phyloP scores from a whole-genome alignment of 2,888 invertebrate genomes.

The Ormyrus labotus region DNA sequence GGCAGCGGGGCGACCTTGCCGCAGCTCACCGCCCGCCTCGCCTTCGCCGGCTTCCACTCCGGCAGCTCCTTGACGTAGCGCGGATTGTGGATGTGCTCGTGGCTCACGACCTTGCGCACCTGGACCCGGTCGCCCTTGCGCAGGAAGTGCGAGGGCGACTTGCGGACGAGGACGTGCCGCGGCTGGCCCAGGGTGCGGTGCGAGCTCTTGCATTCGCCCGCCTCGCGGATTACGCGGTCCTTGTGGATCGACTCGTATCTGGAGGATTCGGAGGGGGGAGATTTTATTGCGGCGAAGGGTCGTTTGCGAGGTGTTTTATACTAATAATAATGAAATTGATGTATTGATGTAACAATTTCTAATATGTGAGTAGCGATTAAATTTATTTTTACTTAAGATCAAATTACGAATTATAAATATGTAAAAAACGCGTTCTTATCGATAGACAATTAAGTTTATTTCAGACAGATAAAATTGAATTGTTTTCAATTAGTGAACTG shows the following conservation, averaged over 20 bases:
- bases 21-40: background rate
- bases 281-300: background rate
- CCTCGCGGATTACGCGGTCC: constrained; percentile 53
- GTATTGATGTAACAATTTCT: too few species aligned
- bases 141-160: constrained; percentile 57
- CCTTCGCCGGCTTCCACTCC: constrained; percentile 58
- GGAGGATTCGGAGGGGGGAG: too few species aligned
- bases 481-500: too few species aligned
- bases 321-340: background rate
- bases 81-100: constrained; percentile 61
- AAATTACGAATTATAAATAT: too few species aligned
- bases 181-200: constrained; percentile 64
- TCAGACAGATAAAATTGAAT: too few species aligned
- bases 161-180: constrained; percentile 14
- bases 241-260: constrained; percentile 64
- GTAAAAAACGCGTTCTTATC: too few species aligned
- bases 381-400: too few species aligned
- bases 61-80: constrained; percentile 61
- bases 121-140: constrained; percentile 54
- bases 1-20: background rate
- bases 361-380: too few species aligned
- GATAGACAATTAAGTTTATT: too few species aligned
- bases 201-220: constrained; percentile 58
- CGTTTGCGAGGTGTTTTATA: background rate
- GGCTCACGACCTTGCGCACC: constrained; percentile 49